These are phyloP conservation scores for Xanthorhoe spadicearia DNA, from an alignment of 2,888 invertebrate species.

Conservation along the genomic window DNA sequence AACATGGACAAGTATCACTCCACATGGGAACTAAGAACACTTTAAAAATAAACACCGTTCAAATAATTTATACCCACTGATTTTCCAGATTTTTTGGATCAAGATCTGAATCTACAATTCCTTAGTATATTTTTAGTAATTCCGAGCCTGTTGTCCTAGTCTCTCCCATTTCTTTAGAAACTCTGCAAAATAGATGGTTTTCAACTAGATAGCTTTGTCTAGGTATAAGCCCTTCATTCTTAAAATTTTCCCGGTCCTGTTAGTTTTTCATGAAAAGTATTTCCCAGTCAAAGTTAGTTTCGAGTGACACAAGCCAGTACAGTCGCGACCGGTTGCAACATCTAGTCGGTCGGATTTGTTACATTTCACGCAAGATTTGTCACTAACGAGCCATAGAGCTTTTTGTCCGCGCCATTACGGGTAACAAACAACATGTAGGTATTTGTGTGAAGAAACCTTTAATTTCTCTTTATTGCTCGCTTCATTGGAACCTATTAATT, in stretches of 20 bases:
- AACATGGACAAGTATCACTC: conserved; percentile 10
- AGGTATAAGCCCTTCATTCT: too few species aligned
- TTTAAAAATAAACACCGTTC: not conserved
- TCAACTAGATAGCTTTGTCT: too few species aligned
- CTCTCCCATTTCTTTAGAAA: too few species aligned
- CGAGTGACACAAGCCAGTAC: conserved; percentile 32
- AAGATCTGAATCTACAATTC: not conserved
- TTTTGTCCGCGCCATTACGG: conserved; percentile 37
- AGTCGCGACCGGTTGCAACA: conserved; percentile 51
- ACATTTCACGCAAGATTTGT: conserved; percentile 68
- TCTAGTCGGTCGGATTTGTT: conserved; percentile 61
- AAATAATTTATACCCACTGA: not conserved
- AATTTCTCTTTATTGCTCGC: conserved; percentile 32
- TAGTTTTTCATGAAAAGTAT: too few species aligned
- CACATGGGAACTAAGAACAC: not conserved
- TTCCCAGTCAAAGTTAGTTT: not conserved
- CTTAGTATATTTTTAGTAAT: too few species aligned
- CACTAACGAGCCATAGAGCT: conserved; percentile 50
- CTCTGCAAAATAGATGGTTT: too few species aligned
- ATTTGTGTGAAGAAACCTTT: conserved; percentile 28
- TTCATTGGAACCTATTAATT: conserved; percentile 35
- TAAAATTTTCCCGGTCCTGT: too few species aligned
- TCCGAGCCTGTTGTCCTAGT: too few species aligned
- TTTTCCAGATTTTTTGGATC: too few species aligned
- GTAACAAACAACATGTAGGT: conserved; percentile 35